Evolutionary conservation across 2,113 vertebrate genomes (phyloP), one percentile per base, ranked within the genome.

Genomic region (Cichladusa arquata): DNA sequence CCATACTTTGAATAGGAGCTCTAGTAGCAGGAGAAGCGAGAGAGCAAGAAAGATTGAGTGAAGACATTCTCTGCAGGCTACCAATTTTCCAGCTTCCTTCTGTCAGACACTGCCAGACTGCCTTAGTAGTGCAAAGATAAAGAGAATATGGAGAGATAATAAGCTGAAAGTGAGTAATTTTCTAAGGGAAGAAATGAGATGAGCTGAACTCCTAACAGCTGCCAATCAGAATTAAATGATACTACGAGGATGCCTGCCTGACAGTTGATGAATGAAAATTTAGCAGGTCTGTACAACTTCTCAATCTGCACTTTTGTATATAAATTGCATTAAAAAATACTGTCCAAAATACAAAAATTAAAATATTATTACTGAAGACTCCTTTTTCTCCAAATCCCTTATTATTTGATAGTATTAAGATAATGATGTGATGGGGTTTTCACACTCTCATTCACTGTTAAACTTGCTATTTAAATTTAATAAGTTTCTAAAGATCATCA

Each of bases 121-220:
- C 51, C 95, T 96, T 82, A 97, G 90, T 34, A 91, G 48, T 90
- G 60, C 72, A 78, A 64, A 94, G 83, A 94, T 57, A 67, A 16
- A 66, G 57, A 74, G 54, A 91, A 57, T 84, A 15, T 53, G 60
- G 81, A 92, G 56, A 92, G 70, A 95, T 72, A 95, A 97, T 81
- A 93, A 97, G 54, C 70, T 95, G 94, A 97, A 93, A 93, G 84
- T 86, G 66, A 96, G 62, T 76, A 94, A 95, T 95, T 97, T 93
- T 96, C 73, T 62, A 74, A 93, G 28, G 78, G 48, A 88, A 95
- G 90, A 95, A 94, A 79, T 58, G 84, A 93, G 64, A 86, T 76
- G 33, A 78, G 15, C 14, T 89, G 66, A 97, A 51, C 53, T 78
- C 38, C 38, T 90, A 94, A 70, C 28, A 97, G 79, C 57, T 96